These are phyloP conservation scores for Rhopalosiphum nymphaeae DNA, from an alignment of 2,888 invertebrate species.

Conservation along the genomic window DNA sequence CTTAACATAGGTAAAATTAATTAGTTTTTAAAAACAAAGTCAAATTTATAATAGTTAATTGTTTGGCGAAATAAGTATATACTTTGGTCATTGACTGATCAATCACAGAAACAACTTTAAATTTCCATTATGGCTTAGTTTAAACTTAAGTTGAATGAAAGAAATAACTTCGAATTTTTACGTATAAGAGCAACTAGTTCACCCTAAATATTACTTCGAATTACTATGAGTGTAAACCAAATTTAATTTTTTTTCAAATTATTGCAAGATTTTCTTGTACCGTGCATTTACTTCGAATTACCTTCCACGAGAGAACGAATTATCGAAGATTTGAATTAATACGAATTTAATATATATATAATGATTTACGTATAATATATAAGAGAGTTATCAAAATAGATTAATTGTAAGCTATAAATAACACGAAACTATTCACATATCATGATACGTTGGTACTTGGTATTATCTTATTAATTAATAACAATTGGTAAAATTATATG, in stretches of 20 bases:
- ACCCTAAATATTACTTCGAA: neutral
- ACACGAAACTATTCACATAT: neutral
- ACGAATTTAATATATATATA: neutral
- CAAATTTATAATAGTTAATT: neutral
- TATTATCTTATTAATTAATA: neutral
- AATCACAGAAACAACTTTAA: too few species aligned
- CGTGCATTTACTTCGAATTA: neutral
- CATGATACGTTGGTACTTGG: neutral
- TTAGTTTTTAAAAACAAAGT: too few species aligned
- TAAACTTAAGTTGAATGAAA: too few species aligned
- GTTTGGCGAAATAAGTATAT: neutral
- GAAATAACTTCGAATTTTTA: neutral
- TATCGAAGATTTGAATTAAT: neutral
- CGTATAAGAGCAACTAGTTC: fast-evolving
- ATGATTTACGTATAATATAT: neutral
- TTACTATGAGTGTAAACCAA: neutral
- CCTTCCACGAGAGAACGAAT: neutral
- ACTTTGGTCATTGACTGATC: too few species aligned
- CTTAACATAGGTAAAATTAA: too few species aligned
- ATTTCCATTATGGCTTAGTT: too few species aligned
- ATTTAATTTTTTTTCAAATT: neutral
- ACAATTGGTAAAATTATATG: neutral
- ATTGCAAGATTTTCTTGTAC: neutral
- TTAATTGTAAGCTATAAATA: neutral
- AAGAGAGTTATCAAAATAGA: neutral